phyloP scores from a whole-genome alignment of 2,888 invertebrate species.

The Rotaria magnacalcarata region DNA sequence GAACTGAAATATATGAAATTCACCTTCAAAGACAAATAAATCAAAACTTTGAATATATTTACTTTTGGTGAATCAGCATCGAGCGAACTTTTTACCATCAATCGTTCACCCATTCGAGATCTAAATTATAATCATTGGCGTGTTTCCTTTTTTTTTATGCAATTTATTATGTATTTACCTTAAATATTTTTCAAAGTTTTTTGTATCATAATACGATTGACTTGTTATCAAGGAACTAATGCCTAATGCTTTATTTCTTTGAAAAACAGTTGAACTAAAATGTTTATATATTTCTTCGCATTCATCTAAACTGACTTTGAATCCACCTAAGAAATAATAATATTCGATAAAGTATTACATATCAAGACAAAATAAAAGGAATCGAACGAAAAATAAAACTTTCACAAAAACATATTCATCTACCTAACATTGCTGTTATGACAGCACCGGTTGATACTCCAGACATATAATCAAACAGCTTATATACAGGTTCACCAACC shows the following conservation, averaged over 20 bases:
- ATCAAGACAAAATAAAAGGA: no score
- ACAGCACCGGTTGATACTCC: conserved; percentile 63
- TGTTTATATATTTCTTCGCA: conserved; percentile 66
- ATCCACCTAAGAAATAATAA: conserved; percentile 52
- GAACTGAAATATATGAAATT: background rate
- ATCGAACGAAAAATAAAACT: no score
- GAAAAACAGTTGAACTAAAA: conserved; percentile 60
- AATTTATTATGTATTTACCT: conserved; percentile 55
- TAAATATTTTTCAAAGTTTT: conserved; percentile 74
- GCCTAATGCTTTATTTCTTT: conserved; percentile 60
- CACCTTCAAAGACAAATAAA: conserved; percentile 41
- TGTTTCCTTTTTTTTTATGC: background rate
- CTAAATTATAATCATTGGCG: background rate
- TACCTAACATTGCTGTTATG: conserved; percentile 52
- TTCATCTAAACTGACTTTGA: conserved; percentile 61
- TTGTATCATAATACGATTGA: conserved; percentile 82
- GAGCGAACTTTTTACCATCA: conserved; percentile 51
- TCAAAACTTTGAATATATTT: background rate
- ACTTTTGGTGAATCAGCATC: conserved; percentile 53
- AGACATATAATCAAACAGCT: conserved; percentile 77
- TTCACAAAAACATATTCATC: conserved; percentile 46
- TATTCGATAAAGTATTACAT: background rate
- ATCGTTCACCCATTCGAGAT: conserved; percentile 50
- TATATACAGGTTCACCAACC: conserved; percentile 63
- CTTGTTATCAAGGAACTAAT: conserved; percentile 72